Percentiles rank a stretch among this genome's conserved stretches.
phyloP scores from a whole-genome alignment of 37 sponge, comb jelly and placozoan species.

The Mnemiopsis leidyi region DNA sequence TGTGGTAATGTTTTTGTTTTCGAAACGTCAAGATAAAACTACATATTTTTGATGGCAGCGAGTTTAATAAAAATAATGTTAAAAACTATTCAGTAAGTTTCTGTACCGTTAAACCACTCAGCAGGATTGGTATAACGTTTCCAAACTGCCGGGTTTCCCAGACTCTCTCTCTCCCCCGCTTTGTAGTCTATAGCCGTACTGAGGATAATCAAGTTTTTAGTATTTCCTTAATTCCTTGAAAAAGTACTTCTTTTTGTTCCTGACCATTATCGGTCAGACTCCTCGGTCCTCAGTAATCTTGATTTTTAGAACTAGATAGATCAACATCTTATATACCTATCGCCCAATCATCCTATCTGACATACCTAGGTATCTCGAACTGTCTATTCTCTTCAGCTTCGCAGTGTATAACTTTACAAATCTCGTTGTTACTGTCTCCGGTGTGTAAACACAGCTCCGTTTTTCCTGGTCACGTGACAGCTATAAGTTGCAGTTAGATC shows the following conservation, averaged over 20 bases:
- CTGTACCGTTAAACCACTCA: constrained; percentile 47
- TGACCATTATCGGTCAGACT: no score
- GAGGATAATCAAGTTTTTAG: not conserved
- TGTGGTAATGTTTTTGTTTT: no score
- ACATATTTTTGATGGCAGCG: no score
- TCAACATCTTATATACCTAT: no score
- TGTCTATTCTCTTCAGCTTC: not conserved
- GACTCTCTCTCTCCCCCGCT: constrained; percentile 30
- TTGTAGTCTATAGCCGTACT: constrained; percentile 12
- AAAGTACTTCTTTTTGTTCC: no score
- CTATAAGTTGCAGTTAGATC: no score
- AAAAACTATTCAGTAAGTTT: not conserved
- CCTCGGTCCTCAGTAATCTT: no score
- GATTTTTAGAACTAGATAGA: no score
- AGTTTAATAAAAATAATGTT: not conserved
- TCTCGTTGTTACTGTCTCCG: not conserved
- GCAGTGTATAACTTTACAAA: not conserved
- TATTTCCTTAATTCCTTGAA: no score
- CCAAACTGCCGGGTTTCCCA: not conserved
- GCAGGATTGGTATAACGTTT: constrained; percentile 19
- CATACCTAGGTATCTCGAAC: constrained; percentile 50
- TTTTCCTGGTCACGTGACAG: no score
- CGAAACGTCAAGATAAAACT: no score
- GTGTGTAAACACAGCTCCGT: constrained; percentile 33
- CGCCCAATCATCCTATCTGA: not conserved